phyloP scores from a whole-genome alignment of 2,113 vertebrate species.

The Dicrurus megarhynchus region DNA sequence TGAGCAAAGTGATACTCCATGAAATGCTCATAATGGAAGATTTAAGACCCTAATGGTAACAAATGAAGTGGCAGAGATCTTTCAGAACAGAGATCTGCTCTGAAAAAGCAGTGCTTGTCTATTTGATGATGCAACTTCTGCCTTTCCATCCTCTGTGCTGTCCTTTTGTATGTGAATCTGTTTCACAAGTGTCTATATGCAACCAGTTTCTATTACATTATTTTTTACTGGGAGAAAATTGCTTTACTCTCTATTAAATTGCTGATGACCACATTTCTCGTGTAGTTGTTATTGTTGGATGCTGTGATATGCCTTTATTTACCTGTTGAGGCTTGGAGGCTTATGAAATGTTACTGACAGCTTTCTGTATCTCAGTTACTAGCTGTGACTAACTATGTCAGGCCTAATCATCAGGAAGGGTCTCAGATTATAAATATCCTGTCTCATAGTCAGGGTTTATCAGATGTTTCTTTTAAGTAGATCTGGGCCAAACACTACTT shows the following conservation, averaged over 20 bases:
- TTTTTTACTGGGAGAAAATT: background rate
- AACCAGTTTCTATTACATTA: background rate
- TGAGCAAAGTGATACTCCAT: background rate
- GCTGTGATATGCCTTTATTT: background rate
- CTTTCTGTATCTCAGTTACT: background rate
- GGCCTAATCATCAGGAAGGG: background rate
- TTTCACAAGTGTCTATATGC: background rate
- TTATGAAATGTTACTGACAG: background rate
- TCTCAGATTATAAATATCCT: background rate
- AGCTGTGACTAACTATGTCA: background rate
- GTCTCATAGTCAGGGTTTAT: background rate
- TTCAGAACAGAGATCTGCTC: background rate
- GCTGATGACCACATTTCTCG: background rate
- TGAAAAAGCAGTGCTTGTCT: background rate
- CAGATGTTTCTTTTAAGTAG: background rate
- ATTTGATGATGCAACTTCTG: background rate
- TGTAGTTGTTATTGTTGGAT: background rate
- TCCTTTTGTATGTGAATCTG: background rate
- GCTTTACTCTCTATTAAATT: background rate
- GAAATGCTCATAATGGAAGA: background rate
- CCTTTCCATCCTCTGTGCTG: background rate
- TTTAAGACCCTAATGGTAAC: background rate
- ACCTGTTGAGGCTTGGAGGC: background rate
- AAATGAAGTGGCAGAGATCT: background rate
- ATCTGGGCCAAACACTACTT: background rate